Percentiles rank a stretch among this genome's conserved stretches.
Evolutionary conservation across 2,888 invertebrate species (phyloP).

Genomic region (Hemicrepidius hirtus): DNA sequence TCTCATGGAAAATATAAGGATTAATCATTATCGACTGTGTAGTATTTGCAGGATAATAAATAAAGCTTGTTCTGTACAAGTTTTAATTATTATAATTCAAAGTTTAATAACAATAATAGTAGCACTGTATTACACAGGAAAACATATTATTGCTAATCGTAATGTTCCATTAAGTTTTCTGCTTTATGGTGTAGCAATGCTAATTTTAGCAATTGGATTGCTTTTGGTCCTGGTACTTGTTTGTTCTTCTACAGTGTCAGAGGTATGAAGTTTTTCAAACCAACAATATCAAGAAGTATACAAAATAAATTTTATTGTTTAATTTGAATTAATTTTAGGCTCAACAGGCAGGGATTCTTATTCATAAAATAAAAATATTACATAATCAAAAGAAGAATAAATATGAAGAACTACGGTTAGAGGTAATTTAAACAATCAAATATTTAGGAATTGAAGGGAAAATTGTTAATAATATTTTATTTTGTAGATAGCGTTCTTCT

Average conservation of each 20-base stretch:
- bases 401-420: conserved; percentile 12
- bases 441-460: too few species aligned
- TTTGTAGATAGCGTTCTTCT: conserved; percentile 11
- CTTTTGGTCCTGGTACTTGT: not conserved
- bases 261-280: conserved; percentile 10
- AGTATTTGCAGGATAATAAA: conserved; percentile 17
- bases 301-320: not conserved
- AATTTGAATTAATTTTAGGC: conserved; percentile 13
- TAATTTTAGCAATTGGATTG: conserved; percentile 3
- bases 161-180: not conserved
- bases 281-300: too few species aligned
- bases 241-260: conserved; percentile 10
- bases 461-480: not conserved
- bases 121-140: conserved; percentile 26
- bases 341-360: not conserved
- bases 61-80: conserved; percentile 3
- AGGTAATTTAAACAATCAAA: conserved; percentile 13
- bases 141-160: conserved; percentile 16
- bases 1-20: conserved; percentile 22
- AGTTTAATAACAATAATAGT: conserved; percentile 31
- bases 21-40: conserved; percentile 26
- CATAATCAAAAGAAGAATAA: not conserved
- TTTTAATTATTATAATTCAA: conserved; percentile 19
- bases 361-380: conserved; percentile 18
- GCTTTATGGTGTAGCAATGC: not conserved